phyloP scores from a whole-genome alignment of 2,797 vertebrate species.

The Coreius guichenoti region DNA sequence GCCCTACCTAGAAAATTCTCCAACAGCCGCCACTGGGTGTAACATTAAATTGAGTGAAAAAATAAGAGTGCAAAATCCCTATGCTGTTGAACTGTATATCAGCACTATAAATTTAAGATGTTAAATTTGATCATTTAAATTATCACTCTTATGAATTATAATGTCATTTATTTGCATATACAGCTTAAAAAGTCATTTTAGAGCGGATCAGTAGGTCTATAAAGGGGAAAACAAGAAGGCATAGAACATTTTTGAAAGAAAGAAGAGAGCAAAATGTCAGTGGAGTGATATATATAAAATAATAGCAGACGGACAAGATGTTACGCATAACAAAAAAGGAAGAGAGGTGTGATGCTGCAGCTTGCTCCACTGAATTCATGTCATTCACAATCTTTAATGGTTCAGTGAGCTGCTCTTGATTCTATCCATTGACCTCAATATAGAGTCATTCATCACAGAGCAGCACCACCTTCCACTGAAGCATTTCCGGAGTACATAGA shows the following conservation, averaged over 20 bases:
- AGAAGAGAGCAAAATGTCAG: background rate
- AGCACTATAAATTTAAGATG: background rate
- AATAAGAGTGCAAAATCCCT: background rate
- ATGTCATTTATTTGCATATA: background rate
- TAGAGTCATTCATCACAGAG: background rate
- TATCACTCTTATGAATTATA: background rate
- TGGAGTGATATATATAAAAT: background rate
- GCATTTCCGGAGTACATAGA: background rate
- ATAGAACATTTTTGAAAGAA: background rate
- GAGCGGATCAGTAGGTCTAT: background rate
- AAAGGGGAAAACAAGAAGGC: background rate
- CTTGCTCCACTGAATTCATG: background rate
- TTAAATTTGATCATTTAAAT: background rate
- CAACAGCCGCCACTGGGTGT: too few relatives aligned
- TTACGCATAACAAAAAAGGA: background rate
- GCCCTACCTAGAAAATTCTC: too few relatives aligned
- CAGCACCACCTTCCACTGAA: background rate
- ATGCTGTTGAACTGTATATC: background rate
- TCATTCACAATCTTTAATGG: background rate
- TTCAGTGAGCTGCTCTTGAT: background rate
- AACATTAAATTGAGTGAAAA: too few relatives aligned
- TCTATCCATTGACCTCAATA: constrained; percentile 3
- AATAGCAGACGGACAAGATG: background rate
- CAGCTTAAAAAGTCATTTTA: background rate
- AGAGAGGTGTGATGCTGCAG: background rate